These are phyloP conservation scores for Stomorhina lunata DNA, from an alignment of 2,888 invertebrate genomes.

Conservation along the genomic window DNA sequence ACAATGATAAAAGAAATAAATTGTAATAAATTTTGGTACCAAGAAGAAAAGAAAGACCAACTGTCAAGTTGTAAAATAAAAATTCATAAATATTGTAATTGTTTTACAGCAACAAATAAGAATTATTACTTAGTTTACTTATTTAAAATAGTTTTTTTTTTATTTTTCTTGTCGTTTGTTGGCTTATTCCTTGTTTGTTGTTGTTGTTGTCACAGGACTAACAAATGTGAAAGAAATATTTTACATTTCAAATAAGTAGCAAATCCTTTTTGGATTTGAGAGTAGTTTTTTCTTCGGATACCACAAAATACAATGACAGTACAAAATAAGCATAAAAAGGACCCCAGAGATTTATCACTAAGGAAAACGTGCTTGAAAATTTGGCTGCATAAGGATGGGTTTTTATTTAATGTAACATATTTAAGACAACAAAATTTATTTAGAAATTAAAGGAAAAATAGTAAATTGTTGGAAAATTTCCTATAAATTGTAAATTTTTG, in stretches of 20 bases:
- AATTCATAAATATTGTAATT: constrained; percentile 39
- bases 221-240: neutral
- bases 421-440: no score
- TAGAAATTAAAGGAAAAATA: no score
- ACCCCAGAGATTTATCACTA: neutral
- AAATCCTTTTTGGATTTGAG: neutral
- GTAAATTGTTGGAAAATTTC: no score
- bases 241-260: neutral
- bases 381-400: neutral
- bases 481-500: no score
- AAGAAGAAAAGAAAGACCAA: constrained; percentile 3
- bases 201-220: neutral
- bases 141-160: no score
- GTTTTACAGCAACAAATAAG: neutral
- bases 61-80: constrained; percentile 22
- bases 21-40: constrained; percentile 2
- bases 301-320: neutral
- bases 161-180: neutral
- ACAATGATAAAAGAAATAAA: neutral
- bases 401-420: neutral
- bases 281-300: neutral
- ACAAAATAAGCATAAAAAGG: neutral
- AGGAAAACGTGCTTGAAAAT: neutral
- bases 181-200: neutral
- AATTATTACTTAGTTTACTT: neutral